Base-by-base conservation (phyloP, 2,113 vertebrate species). In the Solea solea region DNA sequence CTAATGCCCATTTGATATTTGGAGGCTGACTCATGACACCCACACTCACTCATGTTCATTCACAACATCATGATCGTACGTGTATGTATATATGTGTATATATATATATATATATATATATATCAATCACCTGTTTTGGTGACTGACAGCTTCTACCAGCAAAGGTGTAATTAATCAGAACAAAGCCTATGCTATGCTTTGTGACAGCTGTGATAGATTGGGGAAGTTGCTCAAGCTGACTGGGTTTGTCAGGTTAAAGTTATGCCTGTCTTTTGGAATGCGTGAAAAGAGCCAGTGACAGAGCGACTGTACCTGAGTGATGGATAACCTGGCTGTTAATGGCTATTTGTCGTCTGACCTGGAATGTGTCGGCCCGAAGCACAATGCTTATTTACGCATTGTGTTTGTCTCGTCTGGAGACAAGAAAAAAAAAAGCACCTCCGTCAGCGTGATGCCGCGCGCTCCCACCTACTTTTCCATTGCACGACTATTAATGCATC, bases 141-240 rank as follows among this genome's bases (percentile, higher is more conserved):
- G 89, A 92, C 16, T 88, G 90, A 89, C 90, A 88, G 88, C 57
- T 81, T 74, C 75, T 81, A 68, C 76, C 76, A 78, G 79, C 72
- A 69, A 64, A 58, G 84, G 63, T 87, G 82, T 89, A 91, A 94
- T 93, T 91, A 90, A 93, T 93, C 74, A 84, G 80, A 86, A 86
- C 85, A 81, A 80, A 76, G 83, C 76, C 2, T n/a, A 48, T 80
- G 84, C 84, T 69, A 25, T 60, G 73, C 70, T 72, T 76, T 15
- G 82, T 92, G 92, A 90, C 91, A 92, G 85, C 69, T 53, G 50
- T 91, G 89, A 92, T 90, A 59, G 88, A 93, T 89, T 78, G 87
- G 58, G 87, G 88, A 93, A 74, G 87, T 92, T 86, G 76, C 86
- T 91, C 89, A 89, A 89, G 78, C 83, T 71, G 59, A 67, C 84